Percentiles rank a stretch among this genome's conserved stretches.
Evolutionary conservation across 2,113 vertebrate genomes (phyloP).

Genomic region (Danionella cerebrum): DNA sequence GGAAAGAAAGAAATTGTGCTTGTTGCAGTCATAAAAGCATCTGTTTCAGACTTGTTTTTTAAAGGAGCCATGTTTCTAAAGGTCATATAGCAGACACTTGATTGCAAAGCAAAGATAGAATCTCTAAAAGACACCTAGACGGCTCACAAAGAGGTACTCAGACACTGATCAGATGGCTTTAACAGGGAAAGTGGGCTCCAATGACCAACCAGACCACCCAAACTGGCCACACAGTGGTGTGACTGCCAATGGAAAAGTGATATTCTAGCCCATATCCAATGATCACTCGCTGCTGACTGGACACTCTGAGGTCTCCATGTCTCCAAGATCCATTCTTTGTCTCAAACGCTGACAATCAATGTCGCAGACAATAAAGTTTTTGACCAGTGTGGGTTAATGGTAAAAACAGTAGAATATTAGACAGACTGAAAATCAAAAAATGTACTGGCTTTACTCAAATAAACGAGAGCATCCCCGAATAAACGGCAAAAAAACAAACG

Average conservation of each 20-base stretch:
- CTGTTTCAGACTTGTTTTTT: not conserved
- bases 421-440: not conserved
- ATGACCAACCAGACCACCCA: conserved; percentile 24
- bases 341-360: not conserved
- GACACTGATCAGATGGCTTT: conserved; percentile 23
- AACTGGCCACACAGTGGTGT: conserved; percentile 15
- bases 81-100: conserved; percentile 4
- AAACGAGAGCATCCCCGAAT: not conserved
- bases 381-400: not conserved
- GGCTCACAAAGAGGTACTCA: conserved; percentile 1
- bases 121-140: conserved; percentile 14
- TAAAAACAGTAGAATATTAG: conserved; percentile 1
- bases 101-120: conserved; percentile 13
- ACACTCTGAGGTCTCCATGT: not conserved
- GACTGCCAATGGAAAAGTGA: conserved; percentile 15
- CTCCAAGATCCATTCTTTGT: not conserved
- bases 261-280: conserved; percentile 20
- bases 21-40: not conserved
- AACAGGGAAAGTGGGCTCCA: conserved; percentile 19
- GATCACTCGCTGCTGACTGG: conserved; percentile 12
- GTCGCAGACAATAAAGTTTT: conserved; percentile 1
- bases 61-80: not conserved
- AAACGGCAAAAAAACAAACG: not conserved
- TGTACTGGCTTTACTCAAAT: not conserved
- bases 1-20: too few species aligned